Evolutionary conservation across 2,113 vertebrate genomes (phyloP), one percentile per base, ranked within the genome.

Genomic region (Percopsis transmontana): DNA sequence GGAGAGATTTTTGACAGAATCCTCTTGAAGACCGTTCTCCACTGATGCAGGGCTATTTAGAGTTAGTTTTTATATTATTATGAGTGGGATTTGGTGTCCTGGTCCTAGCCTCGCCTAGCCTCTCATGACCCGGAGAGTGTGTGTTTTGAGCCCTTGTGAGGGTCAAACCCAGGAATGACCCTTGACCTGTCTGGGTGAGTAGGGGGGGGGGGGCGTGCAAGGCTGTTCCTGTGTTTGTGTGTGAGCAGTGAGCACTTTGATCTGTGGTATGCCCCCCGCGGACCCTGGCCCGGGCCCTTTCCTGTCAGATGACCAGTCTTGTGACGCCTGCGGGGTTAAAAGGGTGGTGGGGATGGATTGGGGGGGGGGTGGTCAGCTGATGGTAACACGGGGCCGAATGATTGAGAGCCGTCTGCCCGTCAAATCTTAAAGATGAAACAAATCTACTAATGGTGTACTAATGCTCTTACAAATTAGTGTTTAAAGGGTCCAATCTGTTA

Each of bases 1-100:
- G 70, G 66, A 68, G 83, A 77, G 81, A 72, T 79, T 82, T 62
- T 33, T 33, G 27, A 72, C 68, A 73, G 58, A 67, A 70, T 33
- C 27, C 5, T 65, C 65, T 58, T 79, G 55, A 77, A 63, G 66
- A 33, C 5, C n/a, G n/a, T n/a, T n/a, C n/a, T n/a, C n/a, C n/a
- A n/a, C n/a, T n/a, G n/a, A 3, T 21, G 67, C 38, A 53, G 23
- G 62, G 73, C 14, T 44, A 11, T 45, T 45, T 45, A 45, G 12
- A 45, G n/a, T n/a, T n/a, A n/a, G n/a, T 1, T 48, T 16, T 48
- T 16, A 12, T 41, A 7, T 41, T 41, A 12, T 41, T 41, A 7
- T 41, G n/a, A n/a, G n/a, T n/a, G n/a, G n/a, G n/a, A n/a, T n/a
- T 42, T 11, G 2, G 42, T 45, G 1, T 45, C 42, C 5, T 45